Evolutionary conservation across 2,113 vertebrate species (phyloP), one percentile per base, ranked within the genome.

Genomic region (Oreamnos americanus): DNA sequence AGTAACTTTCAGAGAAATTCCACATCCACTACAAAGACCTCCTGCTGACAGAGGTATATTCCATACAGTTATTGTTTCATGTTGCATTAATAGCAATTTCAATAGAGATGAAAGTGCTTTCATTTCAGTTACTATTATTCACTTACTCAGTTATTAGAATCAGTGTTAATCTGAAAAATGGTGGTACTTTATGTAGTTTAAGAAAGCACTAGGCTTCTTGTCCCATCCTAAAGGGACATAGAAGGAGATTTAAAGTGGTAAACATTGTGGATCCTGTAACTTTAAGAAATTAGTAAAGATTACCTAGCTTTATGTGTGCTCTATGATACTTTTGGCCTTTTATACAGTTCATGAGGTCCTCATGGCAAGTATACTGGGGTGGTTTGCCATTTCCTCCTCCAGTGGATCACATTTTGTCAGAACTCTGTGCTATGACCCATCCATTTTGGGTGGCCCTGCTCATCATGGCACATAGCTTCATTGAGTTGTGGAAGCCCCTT

Each of bases 11-110:
- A 91, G 33, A 94, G 53, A 96, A 91, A 89, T 94, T 28, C 13
- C 25, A 47, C 28, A 55, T 82, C 23, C 11, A 47, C 93, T 92
- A 26, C 21, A 58, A 78, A 88, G 12, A 47, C 14, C 10, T 79
- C 15, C 43, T 89, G 85, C 43, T 92, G 58, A 76, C 23, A 43
- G 45, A 62, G n/a, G 9, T 28, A n/a, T 86, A 71, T 91, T 87
- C 9, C 90, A 16, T n/a, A 10, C 91, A 92, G 64, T 84, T 84
- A 53, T 93, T 94, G 95, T 90, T 93, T 51, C 33, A 36, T 62
- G 30, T 95, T 95, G 6, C 33, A 87, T 91, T 96, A 83, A 96
- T 21, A 49, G 21, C 60, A 4, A 90, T 95, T 94, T 83, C 60
- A 67, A 23, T 15, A 58, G 43, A 90, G 16, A 90, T 94, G 36